These are phyloP conservation scores for Ennomos erosarius DNA, from an alignment of 2,888 invertebrate genomes.

Conservation along the genomic window DNA sequence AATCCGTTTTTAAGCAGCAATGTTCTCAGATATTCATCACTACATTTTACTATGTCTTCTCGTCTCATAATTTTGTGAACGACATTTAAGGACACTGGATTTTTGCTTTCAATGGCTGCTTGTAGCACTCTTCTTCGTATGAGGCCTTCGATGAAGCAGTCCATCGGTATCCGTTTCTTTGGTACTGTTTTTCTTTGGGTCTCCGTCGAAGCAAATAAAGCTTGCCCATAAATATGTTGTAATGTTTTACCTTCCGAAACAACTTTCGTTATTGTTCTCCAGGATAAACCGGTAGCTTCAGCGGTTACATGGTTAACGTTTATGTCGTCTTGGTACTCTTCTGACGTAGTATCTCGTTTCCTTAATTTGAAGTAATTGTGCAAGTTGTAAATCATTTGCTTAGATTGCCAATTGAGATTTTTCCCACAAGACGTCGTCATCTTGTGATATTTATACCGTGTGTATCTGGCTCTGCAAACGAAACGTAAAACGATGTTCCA, in stretches of 20 bases:
- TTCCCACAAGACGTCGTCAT: constrained; percentile 3
- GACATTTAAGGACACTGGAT: background rate
- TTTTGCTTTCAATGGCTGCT: constrained; percentile 4
- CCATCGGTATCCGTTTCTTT: constrained; percentile 14
- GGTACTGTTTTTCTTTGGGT: constrained; percentile 1
- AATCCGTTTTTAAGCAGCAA: constrained; percentile 7
- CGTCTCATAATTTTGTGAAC: constrained; percentile 1
- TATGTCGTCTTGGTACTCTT: constrained; percentile 12
- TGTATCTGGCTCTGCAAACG: background rate
- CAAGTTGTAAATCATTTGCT: constrained; percentile 14
- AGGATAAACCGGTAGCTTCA: constrained; percentile 4
- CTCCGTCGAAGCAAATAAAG: constrained; percentile 5
- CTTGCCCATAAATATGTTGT: constrained; percentile 7
- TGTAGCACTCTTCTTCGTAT: constrained; percentile 15
- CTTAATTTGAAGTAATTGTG: constrained; percentile 13
- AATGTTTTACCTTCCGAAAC: constrained; percentile 11
- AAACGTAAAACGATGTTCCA: background rate
- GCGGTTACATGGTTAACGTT: constrained; percentile 12
- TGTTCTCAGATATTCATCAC: constrained; percentile 7
- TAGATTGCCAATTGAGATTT: constrained; percentile 17
- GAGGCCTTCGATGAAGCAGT: constrained; percentile 19
- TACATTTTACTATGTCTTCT: constrained; percentile 7
- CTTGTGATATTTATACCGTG: constrained; percentile 3
- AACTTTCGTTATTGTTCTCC: constrained; percentile 5
- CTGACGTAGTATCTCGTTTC: constrained; percentile 10